Conservation (phyloP, 2,797 vertebrate genomes). For the Halcyon leucocephala region DNA sequence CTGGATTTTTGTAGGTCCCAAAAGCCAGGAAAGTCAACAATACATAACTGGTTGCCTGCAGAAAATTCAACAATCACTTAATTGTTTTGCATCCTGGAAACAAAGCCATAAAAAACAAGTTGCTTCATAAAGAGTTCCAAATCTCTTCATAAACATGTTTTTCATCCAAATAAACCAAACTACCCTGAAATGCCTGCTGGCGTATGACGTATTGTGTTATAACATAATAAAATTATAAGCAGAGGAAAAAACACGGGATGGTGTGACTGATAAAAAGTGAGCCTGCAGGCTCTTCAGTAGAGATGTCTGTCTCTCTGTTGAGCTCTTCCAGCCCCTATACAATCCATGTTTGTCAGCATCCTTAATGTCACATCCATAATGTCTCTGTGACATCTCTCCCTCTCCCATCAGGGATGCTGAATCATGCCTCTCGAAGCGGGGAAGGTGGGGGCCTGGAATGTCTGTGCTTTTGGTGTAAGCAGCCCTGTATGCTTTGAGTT, state of each 20-base stretch:
- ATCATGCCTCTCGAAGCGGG: not conserved
- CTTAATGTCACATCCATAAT: not conserved
- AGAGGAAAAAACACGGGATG: not conserved
- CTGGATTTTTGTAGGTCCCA: not conserved
- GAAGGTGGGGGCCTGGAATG: not conserved
- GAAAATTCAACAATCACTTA: not conserved
- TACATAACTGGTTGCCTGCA: not conserved
- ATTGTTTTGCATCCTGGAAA: not conserved
- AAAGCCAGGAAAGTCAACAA: not conserved
- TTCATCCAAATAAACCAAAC: not conserved
- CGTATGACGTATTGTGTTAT: not conserved
- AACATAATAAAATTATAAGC: not conserved
- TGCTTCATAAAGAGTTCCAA: not conserved
- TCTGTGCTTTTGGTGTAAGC: not conserved
- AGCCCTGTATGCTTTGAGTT: not conserved
- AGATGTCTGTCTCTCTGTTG: not conserved
- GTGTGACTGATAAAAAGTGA: not conserved
- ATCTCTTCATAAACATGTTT: not conserved
- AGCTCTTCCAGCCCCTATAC: not conserved
- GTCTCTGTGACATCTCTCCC: not conserved
- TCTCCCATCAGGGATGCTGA: not conserved
- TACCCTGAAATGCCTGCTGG: not conserved
- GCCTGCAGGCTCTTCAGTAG: not conserved
- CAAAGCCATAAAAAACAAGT: not conserved
- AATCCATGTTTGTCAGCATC: not conserved